Conservation (phyloP, 2,113 vertebrate genomes). For the Balaenoptera acutorostrata region DNA sequence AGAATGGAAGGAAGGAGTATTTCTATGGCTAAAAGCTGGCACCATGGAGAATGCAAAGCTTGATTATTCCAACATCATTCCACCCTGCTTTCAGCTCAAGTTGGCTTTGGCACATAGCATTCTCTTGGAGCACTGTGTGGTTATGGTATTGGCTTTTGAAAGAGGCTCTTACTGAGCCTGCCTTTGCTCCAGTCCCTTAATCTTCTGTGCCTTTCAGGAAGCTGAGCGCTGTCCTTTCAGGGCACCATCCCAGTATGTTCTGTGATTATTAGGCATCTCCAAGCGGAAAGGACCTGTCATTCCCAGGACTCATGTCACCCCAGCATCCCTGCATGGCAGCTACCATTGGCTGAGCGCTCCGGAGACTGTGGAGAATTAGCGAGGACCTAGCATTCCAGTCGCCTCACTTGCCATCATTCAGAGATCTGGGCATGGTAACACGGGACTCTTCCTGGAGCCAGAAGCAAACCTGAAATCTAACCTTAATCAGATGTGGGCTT, state of each 20-base stretch:
- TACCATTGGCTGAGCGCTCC: not conserved
- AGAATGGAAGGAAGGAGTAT: not conserved
- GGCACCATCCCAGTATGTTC: not conserved
- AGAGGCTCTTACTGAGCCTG: not conserved
- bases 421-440: not conserved
- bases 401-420: not conserved
- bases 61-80: not conserved
- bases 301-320: not conserved
- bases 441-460: not conserved
- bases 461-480: not conserved
- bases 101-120: not conserved
- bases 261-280: not conserved
- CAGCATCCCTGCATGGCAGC: not conserved
- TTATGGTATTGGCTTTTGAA: not conserved
- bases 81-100: not conserved
- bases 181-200: not conserved
- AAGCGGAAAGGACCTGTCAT: not conserved
- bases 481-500: not conserved
- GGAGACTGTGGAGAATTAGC: not conserved
- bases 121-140: not conserved
- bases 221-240: not conserved
- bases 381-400: rapidly evolving
- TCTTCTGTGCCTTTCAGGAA: not conserved
- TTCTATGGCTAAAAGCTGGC: not conserved
- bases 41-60: not conserved